These are phyloP conservation scores for Macrostomum lignano DNA, from an alignment of 1,140 invertebrate species.

Conservation along the genomic window DNA sequence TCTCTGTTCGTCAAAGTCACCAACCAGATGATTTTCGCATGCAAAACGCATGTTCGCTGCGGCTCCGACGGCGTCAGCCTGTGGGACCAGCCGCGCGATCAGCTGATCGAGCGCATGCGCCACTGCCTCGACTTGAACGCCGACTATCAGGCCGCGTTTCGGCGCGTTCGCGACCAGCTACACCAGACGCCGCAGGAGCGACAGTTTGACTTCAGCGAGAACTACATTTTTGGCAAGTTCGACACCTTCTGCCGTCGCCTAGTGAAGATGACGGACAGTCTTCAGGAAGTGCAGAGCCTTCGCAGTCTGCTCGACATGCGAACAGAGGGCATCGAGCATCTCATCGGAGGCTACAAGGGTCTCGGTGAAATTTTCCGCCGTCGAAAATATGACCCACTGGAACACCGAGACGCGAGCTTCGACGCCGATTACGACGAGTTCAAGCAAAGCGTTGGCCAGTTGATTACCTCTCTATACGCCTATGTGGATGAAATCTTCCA, in stretches of 20 bases:
- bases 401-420: slow-evolving; percentile 54
- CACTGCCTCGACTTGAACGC: slow-evolving; percentile 59
- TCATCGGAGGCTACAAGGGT: slow-evolving; percentile 20
- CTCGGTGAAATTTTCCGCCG: slow-evolving; percentile 43
- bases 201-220: slow-evolving; percentile 62
- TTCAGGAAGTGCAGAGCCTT: slow-evolving; percentile 46
- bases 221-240: slow-evolving; percentile 82
- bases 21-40: slow-evolving; percentile 82
- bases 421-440: slow-evolving; percentile 36
- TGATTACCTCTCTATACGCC: slow-evolving; percentile 19
- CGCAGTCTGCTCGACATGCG: slow-evolving; percentile 17
- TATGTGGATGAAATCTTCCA: slow-evolving; percentile 12
- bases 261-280: slow-evolving; percentile 54
- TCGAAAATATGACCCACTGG: slow-evolving; percentile 62
- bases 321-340: slow-evolving; percentile 25
- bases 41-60: slow-evolving; percentile 63
- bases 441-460: slow-evolving; percentile 21
- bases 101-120: slow-evolving; percentile 37
- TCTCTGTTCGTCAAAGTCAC: slow-evolving; percentile 40
- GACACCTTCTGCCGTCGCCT: slow-evolving; percentile 63
- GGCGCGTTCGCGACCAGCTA: slow-evolving; percentile 29
- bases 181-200: slow-evolving; percentile 34
- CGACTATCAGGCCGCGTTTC: slow-evolving; percentile 34
- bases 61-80: slow-evolving; percentile 53
- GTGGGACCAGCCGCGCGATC: slow-evolving; percentile 37